Conservation (phyloP, 1,140 invertebrate species). For the Drosophila rufa region DNA sequence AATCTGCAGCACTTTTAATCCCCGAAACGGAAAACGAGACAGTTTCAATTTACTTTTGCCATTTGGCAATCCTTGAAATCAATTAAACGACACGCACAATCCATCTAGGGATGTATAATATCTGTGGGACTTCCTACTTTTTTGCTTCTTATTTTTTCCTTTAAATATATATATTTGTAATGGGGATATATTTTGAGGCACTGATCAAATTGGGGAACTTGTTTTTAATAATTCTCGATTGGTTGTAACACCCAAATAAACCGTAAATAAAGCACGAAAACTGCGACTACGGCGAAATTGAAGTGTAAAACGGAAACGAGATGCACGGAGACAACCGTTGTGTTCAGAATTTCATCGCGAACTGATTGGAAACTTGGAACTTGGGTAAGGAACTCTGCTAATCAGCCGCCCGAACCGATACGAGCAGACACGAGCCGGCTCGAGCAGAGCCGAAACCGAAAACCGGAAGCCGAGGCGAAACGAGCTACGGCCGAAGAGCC, state of each 20-base stretch:
- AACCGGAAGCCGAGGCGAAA: conserved; percentile 38
- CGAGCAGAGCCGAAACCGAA: conserved; percentile 25
- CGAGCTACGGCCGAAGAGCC: conserved; percentile 40
- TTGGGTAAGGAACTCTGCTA: conserved; percentile 16
- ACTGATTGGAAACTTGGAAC: conserved; percentile 64
- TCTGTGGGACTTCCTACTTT: conserved; percentile 24
- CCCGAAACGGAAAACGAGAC: conserved; percentile 58
- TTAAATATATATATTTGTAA: background rate
- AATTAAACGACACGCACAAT: conserved; percentile 80
- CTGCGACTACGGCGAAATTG: conserved; percentile 33
- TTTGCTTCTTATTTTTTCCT: conserved; percentile 10
- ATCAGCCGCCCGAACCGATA: conserved; percentile 19
- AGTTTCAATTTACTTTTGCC: conserved; percentile 71
- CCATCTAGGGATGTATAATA: conserved; percentile 42
- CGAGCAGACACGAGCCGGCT: conserved; percentile 21
- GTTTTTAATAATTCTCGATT: conserved; percentile 4
- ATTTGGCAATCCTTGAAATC: conserved; percentile 76
- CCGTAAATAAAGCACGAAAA: conserved; percentile 50
- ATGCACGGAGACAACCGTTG: conserved; percentile 68
- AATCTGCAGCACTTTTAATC: conserved; percentile 78
- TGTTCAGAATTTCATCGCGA: conserved; percentile 84
- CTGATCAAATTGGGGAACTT: conserved; percentile 30
- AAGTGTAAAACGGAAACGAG: conserved; percentile 67
- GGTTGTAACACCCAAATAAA: conserved; percentile 16
- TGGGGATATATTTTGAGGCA: conserved; percentile 36